Evolutionary conservation across 2,888 invertebrate genomes (phyloP), one percentile per base, ranked within the genome.

Genomic region (Chirona hameri): DNA sequence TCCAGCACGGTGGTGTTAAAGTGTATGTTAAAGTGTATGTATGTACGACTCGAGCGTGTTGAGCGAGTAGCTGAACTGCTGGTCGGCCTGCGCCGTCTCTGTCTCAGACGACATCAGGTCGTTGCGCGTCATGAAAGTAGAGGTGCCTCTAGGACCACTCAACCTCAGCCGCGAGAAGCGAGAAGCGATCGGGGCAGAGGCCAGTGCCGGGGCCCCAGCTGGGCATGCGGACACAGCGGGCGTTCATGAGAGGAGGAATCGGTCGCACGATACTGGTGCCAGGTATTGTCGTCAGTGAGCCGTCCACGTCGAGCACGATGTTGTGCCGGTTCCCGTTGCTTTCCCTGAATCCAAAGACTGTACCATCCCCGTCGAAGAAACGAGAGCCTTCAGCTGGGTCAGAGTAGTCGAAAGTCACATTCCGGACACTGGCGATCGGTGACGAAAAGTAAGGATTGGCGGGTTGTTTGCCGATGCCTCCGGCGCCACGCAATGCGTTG

Each of bases 21-120:
- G 79, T 79, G 79, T 21, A 79, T 24, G 46, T 79, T 79, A 2
- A 79, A 39, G 79, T 79, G 79, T 21, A 79, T n/a, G 12, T 18
- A 79, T 79, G 46, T 79, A 79, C 24, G 79, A 79, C 46, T 79
- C 79, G 5, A 0, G 3, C 5, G 79, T 14, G 46, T 79, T 79
- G 39, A 79, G 79, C 1, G 79, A 31, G 46, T 39, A 79, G 46
- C 39, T 79, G 46, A 21, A 1, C 39, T 31, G 79, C 24, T 39
- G 21, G 3, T 21, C 24, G 18, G 4, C 4, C 1, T 24, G 46
- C 21, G 46, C 10, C 18, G 7, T 9, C 21, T 31, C 31, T 0
- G 18, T 10, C 21, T 79, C 31, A 2, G 31, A 15, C 4, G 46
- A 9, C 31, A 15, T 15, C 21, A 79, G 46, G 46, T 79, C 79